Evolutionary conservation across 2,888 invertebrate species (phyloP), one percentile per base, ranked within the genome.

Genomic region (Drosophila multiciliata): DNA sequence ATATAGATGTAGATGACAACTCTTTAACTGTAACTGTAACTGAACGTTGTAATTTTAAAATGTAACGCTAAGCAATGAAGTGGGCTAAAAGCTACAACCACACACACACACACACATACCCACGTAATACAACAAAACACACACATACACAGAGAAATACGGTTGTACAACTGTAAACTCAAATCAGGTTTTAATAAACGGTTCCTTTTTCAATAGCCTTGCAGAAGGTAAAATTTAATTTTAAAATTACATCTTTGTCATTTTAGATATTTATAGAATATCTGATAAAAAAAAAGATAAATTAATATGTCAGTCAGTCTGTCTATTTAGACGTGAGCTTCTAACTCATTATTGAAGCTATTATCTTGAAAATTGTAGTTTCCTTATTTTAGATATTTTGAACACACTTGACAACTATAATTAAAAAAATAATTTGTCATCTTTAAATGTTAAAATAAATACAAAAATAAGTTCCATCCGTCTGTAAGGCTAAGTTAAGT

Each of bases 41-140:
- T 88, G 66, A 83, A 75, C 78, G 89, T 90, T 88, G 90, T 87
- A 88, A 88, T 83, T 87, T 78, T 82, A 35, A 88, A 80, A 79
- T 55, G 75, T 87, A 88, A 83, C 66, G 65, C 70, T 88, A 90
- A 90, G 86, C 76, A 88, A 83, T 83, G 68, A 83, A 62, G 54
- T 68, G 63, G 73, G 57, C 66, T 55, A 40, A 38, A n/a, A 40
- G 55, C 66, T n/a, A 59, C 23, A 40, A 23, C 53, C 48, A 73
- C 48, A 64, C 53, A 59, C 36, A 70, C 32, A 68, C 45, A 42
- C 36, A 66, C n/a, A 54, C 45, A 55, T 61, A 61, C 59, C 52
- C 40, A 64, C 48, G 49, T 45, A 35, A 61, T 61, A 49, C 48
- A 40, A 38, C 52, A 15, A 70, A 63, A 63, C 52, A 48, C 49